These are phyloP conservation scores for Sipha flava DNA, from an alignment of 1,140 invertebrate genomes.

Conservation along the genomic window DNA sequence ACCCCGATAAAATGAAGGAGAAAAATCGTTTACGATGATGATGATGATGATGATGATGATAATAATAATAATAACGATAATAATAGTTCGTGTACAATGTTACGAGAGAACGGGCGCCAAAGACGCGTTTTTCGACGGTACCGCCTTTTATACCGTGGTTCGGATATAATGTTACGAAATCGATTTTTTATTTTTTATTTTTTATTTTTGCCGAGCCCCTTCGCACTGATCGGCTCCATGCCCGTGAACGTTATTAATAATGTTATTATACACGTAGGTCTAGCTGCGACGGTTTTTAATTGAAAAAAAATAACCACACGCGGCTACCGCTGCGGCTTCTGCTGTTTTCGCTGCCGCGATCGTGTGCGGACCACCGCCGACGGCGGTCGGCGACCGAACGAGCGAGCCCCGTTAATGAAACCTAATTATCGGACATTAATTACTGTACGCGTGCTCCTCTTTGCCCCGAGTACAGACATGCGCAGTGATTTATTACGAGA, in stretches of 20 bases:
- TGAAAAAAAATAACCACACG: not conserved
- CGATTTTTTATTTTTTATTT: too few relatives aligned
- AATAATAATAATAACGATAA: not conserved
- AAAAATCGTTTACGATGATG: not conserved
- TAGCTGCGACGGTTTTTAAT: conserved; percentile 1
- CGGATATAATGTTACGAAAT: too few relatives aligned
- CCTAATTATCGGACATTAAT: conserved; percentile 19
- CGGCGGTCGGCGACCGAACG: not conserved
- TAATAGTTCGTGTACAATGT: too few relatives aligned
- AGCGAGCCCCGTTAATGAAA: not conserved
- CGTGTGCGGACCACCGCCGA: not conserved
- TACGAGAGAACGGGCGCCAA: too few relatives aligned
- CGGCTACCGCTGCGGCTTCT: not conserved
- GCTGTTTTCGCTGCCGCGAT: not conserved
- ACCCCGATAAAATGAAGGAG: not conserved
- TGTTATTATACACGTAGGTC: too few relatives aligned
- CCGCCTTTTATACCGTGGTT: too few relatives aligned
- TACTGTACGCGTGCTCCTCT: not conserved
- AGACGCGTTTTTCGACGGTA: too few relatives aligned
- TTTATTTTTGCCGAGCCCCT: too few relatives aligned
- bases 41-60: not conserved
- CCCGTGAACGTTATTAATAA: too few relatives aligned
- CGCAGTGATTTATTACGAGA: not conserved
- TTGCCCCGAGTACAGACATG: too few relatives aligned
- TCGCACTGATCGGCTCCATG: too few relatives aligned